Conservation (phyloP, 92 coral and sea anemone species). For the Pocillopora grandis region DNA sequence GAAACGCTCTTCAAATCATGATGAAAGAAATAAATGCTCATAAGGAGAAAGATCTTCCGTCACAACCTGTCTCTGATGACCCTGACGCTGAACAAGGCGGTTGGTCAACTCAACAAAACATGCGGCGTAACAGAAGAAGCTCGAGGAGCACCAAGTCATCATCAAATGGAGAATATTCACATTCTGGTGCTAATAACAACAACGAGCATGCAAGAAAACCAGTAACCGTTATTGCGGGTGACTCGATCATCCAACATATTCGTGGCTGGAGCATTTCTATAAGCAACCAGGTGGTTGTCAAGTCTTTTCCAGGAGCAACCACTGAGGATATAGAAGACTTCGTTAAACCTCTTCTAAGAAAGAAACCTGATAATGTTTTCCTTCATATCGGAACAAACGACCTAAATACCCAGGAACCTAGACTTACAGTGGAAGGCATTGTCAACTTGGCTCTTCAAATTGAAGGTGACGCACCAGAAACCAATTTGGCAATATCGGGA, state of each 20-base stretch:
- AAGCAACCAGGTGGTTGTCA: constrained; percentile 20
- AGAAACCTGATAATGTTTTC: constrained; percentile 21
- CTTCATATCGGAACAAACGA: constrained; percentile 27
- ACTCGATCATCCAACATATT: constrained; percentile 29
- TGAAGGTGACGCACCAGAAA: constrained; percentile 39
- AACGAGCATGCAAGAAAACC: constrained; percentile 17
- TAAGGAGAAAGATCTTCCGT: constrained; percentile 13
- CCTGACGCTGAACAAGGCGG: background rate
- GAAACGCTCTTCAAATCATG: constrained; percentile 6
- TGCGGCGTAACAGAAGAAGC: background rate
- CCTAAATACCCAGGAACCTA: constrained; percentile 30
- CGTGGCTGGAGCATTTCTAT: constrained; percentile 36
- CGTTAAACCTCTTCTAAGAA: constrained; percentile 14
- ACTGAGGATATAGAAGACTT: constrained; percentile 21
- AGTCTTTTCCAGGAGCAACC: constrained; percentile 37
- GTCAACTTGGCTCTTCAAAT: constrained; percentile 37
- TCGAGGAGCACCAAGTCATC: background rate
- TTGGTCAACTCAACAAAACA: background rate
- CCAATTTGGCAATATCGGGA: constrained; percentile 31
- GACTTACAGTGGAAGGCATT: constrained; percentile 21
- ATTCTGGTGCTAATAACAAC: background rate
- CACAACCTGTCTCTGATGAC: constrained; percentile 2
- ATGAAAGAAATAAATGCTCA: background rate
- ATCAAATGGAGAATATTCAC: background rate
- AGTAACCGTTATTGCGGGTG: constrained; percentile 32